phyloP scores from a whole-genome alignment of 2,797 vertebrate genomes.

The Dendrocincla fuliginosa region DNA sequence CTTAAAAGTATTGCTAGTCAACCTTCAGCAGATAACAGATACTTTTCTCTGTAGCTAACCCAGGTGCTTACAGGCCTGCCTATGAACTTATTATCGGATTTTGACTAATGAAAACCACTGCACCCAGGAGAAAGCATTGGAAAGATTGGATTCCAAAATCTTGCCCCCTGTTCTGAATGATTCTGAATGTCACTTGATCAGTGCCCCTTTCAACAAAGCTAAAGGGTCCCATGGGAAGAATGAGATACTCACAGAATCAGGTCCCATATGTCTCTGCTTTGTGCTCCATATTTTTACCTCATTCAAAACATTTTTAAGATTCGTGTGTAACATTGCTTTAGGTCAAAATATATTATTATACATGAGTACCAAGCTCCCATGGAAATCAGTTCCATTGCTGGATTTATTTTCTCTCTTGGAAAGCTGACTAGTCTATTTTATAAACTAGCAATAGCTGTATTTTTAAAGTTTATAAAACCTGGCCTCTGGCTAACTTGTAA shows the following conservation, averaged over 20 bases:
- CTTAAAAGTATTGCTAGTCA: neutral
- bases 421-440: constrained; percentile 58
- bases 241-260: neutral
- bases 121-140: neutral
- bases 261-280: neutral
- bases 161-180: neutral
- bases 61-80: neutral
- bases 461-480: constrained; percentile 68
- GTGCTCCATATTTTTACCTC: neutral
- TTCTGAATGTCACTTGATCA: neutral
- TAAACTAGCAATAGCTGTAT: constrained; percentile 58
- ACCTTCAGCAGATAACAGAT: neutral
- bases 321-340: neutral
- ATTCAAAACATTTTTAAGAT: constrained; percentile 41
- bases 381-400: constrained; percentile 47
- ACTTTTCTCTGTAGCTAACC: neutral
- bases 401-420: constrained; percentile 49
- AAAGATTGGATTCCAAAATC: neutral
- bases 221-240: neutral
- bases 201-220: neutral
- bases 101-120: neutral
- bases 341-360: constrained; percentile 35
- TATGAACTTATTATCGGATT: neutral
- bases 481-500: constrained; percentile 60
- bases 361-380: constrained; percentile 15